Base-by-base conservation (phyloP, 2,888 invertebrate species). In the Cheilosia vernalis region DNA sequence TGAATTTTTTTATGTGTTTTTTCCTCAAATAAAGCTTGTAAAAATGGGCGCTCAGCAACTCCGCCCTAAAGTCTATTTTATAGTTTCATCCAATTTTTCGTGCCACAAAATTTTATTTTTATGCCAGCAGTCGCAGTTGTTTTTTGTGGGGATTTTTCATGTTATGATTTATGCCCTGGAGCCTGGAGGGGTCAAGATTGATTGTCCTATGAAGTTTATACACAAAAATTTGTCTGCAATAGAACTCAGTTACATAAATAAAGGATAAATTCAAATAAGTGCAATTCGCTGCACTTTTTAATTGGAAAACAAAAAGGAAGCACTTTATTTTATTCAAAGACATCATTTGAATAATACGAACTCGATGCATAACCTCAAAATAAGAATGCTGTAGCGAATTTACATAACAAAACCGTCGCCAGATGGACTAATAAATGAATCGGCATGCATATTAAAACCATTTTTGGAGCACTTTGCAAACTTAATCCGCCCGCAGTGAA, bases 161-260 rank as follows among this genome's bases (percentile, higher is more conserved):
- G 0, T 37, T 30, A 13, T 37, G 13, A 13, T n/a, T 58, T 69
- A 58, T 56, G 47, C 17, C n/a, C 33, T 33, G 10, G 17, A 69
- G 15, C n/a, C 33, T 33, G 10, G 17, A 69, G 15, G 44, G 56
- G 7, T 10, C 7, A 40, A n/a, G 64, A 37, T 13, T 37, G 37
- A 13, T 37, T 37, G 37, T 37, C 13, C 37, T 13, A 37, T 13
- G 37, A 37, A 13, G 10, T 33, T 5, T 27, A 9, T 2, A 37
- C 27, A 42, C 42, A 55, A 33, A 64, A 64, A 64, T 64, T 56
- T 27, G 37, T 24, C 30, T 74, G 56, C 64, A 74, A 47, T 55
- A 74, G 56, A 64, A 44, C 37, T 56, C 64, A 64, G 64, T 74
- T 64, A 49, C 10, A 21, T 4, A 15, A 1, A n/a, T 42, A 55